Conservation (phyloP, 2,797 vertebrate species). For the Danio albolineatus region DNA sequence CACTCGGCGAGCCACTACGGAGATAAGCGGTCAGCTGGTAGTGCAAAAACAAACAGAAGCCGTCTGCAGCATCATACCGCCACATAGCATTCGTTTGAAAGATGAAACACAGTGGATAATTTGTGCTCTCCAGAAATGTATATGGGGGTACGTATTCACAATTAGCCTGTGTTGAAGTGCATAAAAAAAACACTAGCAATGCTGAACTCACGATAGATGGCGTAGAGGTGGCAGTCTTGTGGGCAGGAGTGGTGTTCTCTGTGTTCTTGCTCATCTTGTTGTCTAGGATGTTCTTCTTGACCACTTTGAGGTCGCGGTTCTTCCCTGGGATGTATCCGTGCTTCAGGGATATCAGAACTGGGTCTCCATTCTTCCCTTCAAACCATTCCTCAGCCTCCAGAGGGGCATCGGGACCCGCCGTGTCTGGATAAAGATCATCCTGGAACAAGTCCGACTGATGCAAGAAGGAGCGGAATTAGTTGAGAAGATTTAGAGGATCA, state of each 20-base stretch:
- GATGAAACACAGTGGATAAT: no score
- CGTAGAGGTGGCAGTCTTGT: constrained; percentile 80
- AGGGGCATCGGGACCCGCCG: constrained; percentile 88
- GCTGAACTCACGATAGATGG: constrained; percentile 79
- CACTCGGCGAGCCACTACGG: no score
- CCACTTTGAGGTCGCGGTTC: constrained; percentile 92
- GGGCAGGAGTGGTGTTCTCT: constrained; percentile 81
- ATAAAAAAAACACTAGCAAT: no score
- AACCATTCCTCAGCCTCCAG: constrained; percentile 97
- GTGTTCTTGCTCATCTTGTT: constrained; percentile 88
- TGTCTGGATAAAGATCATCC: constrained; percentile 97
- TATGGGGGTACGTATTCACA: no score
- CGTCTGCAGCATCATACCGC: no score
- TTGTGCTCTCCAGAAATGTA: no score
- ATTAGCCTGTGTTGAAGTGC: not conserved
- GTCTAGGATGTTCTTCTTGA: constrained; percentile 95
- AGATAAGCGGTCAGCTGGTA: no score
- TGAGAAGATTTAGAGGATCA: not conserved
- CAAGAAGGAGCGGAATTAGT: constrained; percentile 33
- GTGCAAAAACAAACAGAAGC: no score
- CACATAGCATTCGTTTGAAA: no score
- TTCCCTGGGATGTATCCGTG: constrained; percentile 92
- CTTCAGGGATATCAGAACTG: constrained; percentile 93
- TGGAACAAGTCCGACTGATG: constrained; percentile 96
- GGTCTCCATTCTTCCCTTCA: constrained; percentile 92